Conservation (phyloP, 2,888 invertebrate species). For the Meteorus colon region DNA sequence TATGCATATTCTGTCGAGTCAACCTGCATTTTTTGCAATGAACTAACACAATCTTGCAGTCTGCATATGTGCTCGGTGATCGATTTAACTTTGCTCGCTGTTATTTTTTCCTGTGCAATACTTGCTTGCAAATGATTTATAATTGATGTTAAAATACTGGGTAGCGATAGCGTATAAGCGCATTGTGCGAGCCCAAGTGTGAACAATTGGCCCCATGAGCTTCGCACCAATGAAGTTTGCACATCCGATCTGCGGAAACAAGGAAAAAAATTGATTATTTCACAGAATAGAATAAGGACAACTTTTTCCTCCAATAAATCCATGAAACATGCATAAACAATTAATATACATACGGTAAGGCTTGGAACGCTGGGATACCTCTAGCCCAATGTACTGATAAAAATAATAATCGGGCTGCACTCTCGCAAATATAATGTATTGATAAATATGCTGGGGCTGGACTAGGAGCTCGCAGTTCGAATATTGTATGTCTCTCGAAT, state of each 20-base stretch:
- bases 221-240: slow-evolving; percentile 88
- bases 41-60: slow-evolving; percentile 87
- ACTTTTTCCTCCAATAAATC: neutral
- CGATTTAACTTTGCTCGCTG: slow-evolving; percentile 83
- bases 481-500: slow-evolving; percentile 81
- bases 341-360: slow-evolving; percentile 79
- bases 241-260: slow-evolving; percentile 81
- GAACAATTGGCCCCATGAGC: slow-evolving; percentile 95
- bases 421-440: slow-evolving; percentile 96
- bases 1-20: slow-evolving; percentile 92
- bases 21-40: slow-evolving; percentile 83
- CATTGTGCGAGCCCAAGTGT: slow-evolving; percentile 93
- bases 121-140: slow-evolving; percentile 86
- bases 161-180: slow-evolving; percentile 84
- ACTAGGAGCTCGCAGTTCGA: slow-evolving; percentile 84
- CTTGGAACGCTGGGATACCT: slow-evolving; percentile 87
- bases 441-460: slow-evolving; percentile 92
- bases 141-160: slow-evolving; percentile 88
- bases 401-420: slow-evolving; percentile 92
- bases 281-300: neutral
- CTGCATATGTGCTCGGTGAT: slow-evolving; percentile 87
- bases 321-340: neutral
- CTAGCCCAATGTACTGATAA: slow-evolving; percentile 93
- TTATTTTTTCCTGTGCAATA: slow-evolving; percentile 84
- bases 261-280: slow-evolving; percentile 20